These are phyloP conservation scores for Heterotilapia buettikoferi DNA, from an alignment of 2,113 vertebrate species.

Conservation along the genomic window DNA sequence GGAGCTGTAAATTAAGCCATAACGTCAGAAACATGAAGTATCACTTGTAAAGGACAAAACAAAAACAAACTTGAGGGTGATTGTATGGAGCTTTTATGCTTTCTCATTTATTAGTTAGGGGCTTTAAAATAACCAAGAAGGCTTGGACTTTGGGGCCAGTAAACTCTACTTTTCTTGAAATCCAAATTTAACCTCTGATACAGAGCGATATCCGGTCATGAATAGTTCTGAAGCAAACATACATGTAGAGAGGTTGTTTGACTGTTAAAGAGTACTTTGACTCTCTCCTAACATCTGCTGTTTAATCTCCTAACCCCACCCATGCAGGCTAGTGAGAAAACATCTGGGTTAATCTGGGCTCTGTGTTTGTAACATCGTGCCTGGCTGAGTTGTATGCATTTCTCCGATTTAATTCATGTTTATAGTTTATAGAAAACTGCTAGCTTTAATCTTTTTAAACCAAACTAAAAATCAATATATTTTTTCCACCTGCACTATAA, in stretches of 20 bases:
- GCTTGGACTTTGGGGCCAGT: neutral
- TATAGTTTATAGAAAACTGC: neutral
- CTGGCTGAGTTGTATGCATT: neutral
- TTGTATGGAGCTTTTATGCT: neutral
- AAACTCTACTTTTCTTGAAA: neutral
- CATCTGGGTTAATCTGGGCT: slow-evolving; percentile 60
- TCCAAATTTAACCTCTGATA: neutral
- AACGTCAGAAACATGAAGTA: neutral
- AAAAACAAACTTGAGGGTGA: neutral
- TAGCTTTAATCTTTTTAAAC: neutral
- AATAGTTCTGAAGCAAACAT: neutral
- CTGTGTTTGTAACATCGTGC: neutral
- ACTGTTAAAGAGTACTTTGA: neutral
- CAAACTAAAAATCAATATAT: neutral
- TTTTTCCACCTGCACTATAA: neutral
- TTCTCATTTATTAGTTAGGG: neutral
- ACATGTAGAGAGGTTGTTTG: neutral
- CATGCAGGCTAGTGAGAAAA: neutral
- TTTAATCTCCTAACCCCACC: slow-evolving; percentile 42
- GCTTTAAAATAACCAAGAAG: neutral
- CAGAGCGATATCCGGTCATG: neutral
- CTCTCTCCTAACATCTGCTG: slow-evolving; percentile 46
- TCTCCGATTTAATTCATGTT: neutral
- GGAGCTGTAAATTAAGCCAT: neutral
- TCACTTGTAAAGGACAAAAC: neutral